These are phyloP conservation scores for Typhlichthys subterraneus DNA, from an alignment of 2,797 vertebrate genomes.

Conservation along the genomic window DNA sequence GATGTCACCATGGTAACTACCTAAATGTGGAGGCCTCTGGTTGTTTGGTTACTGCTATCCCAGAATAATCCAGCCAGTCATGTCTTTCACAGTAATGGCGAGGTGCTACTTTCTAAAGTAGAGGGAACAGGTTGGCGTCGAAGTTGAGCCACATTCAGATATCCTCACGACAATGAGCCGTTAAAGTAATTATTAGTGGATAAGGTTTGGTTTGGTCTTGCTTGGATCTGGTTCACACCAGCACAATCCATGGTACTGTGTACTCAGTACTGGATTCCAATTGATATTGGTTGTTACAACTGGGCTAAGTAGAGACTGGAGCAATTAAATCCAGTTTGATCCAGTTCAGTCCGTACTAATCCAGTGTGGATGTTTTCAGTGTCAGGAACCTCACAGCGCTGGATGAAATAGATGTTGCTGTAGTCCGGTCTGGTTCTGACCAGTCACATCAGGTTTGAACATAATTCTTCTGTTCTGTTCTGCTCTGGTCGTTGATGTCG, in stretches of 20 bases:
- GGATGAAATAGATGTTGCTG: slow-evolving; percentile 32
- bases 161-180: slow-evolving; percentile 28
- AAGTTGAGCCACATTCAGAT: slow-evolving; percentile 39
- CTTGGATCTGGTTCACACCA: slow-evolving; percentile 41
- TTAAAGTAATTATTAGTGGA: slow-evolving; percentile 23
- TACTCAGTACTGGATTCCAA: slow-evolving; percentile 26
- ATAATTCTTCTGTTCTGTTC: neutral
- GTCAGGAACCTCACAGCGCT: slow-evolving; percentile 6
- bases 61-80: slow-evolving; percentile 57
- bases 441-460: slow-evolving; percentile 34
- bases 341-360: slow-evolving; percentile 25
- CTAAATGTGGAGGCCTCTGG: slow-evolving; percentile 41
- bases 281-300: slow-evolving; percentile 21
- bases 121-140: slow-evolving; percentile 27
- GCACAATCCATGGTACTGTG: slow-evolving; percentile 16
- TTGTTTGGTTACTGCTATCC: slow-evolving; percentile 54
- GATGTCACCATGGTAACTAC: slow-evolving; percentile 37
- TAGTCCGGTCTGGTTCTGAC: slow-evolving; percentile 47
- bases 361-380: slow-evolving; percentile 25
- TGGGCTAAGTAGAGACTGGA: slow-evolving; percentile 2
- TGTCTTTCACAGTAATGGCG: slow-evolving; percentile 61
- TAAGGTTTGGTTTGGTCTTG: slow-evolving; percentile 26
- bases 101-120: slow-evolving; percentile 37
- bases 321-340: neutral
- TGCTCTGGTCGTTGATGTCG: no score